Evolutionary conservation across 2,888 invertebrate species (phyloP).

Genomic region (Flabesymbios commensalis): DNA sequence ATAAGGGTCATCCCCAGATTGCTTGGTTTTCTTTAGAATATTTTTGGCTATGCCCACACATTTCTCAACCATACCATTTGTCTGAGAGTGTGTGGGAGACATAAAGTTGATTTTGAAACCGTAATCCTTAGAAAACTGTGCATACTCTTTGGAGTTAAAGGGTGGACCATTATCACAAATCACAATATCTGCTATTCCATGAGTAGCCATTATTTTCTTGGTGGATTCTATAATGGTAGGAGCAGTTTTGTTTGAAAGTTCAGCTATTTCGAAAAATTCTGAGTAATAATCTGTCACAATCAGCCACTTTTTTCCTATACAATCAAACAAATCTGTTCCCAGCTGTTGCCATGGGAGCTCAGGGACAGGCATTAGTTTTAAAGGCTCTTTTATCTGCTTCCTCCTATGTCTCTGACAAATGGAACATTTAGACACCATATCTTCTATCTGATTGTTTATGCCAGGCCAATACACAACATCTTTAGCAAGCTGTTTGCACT

Average conservation of each 20-base stretch:
- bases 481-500: conserved; percentile 14
- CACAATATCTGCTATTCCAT: conserved; percentile 17
- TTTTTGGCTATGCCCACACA: conserved; percentile 20
- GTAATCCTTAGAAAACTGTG: conserved; percentile 12
- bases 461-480: conserved; percentile 15
- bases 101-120: conserved; percentile 10
- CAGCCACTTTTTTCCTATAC: conserved; percentile 8
- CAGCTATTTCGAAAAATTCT: conserved; percentile 21
- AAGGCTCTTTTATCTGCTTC: too few relatives aligned
- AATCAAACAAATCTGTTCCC: conserved; percentile 22
- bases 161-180: conserved; percentile 24
- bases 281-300: conserved; percentile 18
- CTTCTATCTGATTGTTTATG: conserved; percentile 15
- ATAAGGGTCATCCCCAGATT: conserved; percentile 9
- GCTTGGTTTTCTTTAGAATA: conserved; percentile 8
- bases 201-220: conserved; percentile 18
- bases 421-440: not conserved
- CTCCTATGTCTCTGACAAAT: conserved; percentile 4
- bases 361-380: too few relatives aligned
- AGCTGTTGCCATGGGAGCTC: conserved; percentile 18
- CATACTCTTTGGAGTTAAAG: conserved; percentile 16
- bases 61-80: conserved; percentile 24
- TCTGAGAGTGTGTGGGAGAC: conserved; percentile 16
- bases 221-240: conserved; percentile 9
- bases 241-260: not conserved